Conservation (phyloP, 2,888 invertebrate genomes). For the Smittia sp. region DNA sequence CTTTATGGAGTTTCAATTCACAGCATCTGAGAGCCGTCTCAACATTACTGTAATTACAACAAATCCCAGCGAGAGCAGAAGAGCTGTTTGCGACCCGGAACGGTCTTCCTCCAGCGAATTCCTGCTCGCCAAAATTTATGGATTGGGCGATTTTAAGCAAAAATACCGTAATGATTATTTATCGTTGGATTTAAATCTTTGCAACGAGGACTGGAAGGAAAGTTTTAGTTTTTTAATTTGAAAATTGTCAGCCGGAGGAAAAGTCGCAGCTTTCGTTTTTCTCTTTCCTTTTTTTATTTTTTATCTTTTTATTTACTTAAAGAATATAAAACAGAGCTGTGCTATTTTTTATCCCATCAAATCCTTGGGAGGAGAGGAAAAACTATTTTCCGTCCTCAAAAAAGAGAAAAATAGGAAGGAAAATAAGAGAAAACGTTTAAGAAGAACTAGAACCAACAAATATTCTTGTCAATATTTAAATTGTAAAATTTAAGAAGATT, state of each 20-base stretch:
- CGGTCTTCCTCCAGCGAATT: slow-evolving; percentile 21
- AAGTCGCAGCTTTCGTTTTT: slow-evolving; percentile 24
- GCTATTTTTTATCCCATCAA: slow-evolving; percentile 28
- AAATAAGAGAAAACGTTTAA: background rate
- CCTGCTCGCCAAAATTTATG: slow-evolving; percentile 35
- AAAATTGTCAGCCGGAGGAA: slow-evolving; percentile 25
- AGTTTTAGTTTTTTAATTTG: slow-evolving; percentile 26
- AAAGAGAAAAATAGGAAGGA: background rate
- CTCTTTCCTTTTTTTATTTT: background rate
- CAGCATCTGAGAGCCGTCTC: slow-evolving; percentile 26
- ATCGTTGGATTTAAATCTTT: slow-evolving; percentile 33
- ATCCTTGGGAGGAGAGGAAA: background rate
- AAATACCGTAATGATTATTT: slow-evolving; percentile 34
- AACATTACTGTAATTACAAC: slow-evolving; percentile 27
- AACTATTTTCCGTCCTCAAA: background rate
- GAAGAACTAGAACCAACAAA: slow-evolving; percentile 38
- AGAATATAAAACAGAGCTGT: slow-evolving; percentile 10
- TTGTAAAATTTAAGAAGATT: slow-evolving; percentile 22
- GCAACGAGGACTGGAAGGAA: slow-evolving; percentile 23
- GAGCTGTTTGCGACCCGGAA: slow-evolving; percentile 28
- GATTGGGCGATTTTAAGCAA: slow-evolving; percentile 20
- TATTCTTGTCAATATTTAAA: slow-evolving; percentile 23
- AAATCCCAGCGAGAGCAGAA: slow-evolving; percentile 15
- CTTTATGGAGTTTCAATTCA: slow-evolving; percentile 9
- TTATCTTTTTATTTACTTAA: slow-evolving; percentile 4